A percentile compares a stretch with the other conserved stretches of the same genome.
phyloP scores from a whole-genome alignment of 2,797 vertebrate species.

The Rachycentron canadum region DNA sequence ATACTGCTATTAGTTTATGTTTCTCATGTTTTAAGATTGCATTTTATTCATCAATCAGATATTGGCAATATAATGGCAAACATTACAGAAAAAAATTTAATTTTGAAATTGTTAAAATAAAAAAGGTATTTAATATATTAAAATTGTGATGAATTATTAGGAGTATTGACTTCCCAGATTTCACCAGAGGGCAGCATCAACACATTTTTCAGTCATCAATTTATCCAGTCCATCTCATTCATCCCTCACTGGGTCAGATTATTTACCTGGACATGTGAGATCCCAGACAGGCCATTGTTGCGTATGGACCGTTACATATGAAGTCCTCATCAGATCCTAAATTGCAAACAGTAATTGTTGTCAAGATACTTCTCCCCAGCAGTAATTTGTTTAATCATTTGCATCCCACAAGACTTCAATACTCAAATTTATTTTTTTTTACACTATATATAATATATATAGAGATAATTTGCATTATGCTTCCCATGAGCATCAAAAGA shows the following conservation, averaged over 20 bases:
- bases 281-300: background rate
- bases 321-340: background rate
- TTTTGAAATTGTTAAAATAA: background rate
- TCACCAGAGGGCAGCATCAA: slow-evolving; percentile 66
- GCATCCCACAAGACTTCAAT: background rate
- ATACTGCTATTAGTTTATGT: slow-evolving; percentile 15
- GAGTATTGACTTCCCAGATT: background rate
- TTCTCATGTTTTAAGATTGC: slow-evolving; percentile 14
- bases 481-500: background rate
- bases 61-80: background rate
- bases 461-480: slow-evolving; percentile 1
- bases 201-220: slow-evolving; percentile 30
- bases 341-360: background rate
- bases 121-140: background rate
- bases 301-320: background rate
- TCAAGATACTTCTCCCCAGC: fast-evolving
- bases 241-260: background rate
- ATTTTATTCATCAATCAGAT: slow-evolving; percentile 10
- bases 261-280: background rate
- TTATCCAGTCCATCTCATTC: background rate
- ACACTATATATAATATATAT: background rate
- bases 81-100: background rate
- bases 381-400: slow-evolving; percentile 33
- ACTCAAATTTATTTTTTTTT: fast-evolving
- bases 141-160: background rate